phyloP scores from a whole-genome alignment of 2,113 vertebrate genomes.

The Mustela lutreola region DNA sequence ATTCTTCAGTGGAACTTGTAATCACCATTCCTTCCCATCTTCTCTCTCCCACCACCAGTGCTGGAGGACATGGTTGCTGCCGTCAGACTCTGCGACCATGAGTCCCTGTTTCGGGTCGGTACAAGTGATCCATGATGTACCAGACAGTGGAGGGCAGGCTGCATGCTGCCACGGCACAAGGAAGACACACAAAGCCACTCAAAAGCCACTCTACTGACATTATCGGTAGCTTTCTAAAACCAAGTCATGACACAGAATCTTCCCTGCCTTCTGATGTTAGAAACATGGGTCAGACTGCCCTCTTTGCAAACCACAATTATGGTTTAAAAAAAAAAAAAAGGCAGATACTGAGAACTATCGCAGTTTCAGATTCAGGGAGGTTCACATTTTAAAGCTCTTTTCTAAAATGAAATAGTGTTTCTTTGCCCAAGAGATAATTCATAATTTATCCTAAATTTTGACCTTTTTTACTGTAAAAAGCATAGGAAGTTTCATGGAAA shows the following conservation, averaged over 20 bases:
- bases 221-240: not conserved
- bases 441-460: constrained; percentile 83
- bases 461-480: constrained; percentile 81
- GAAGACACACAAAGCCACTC: not conserved
- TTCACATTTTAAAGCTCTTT: constrained; percentile 21
- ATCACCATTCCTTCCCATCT: not conserved
- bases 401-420: constrained; percentile 67
- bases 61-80: fast-evolving
- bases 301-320: not conserved
- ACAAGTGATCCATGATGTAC: not conserved
- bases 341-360: not conserved
- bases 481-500: constrained; percentile 87
- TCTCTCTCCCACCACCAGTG: not conserved
- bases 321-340: not conserved
- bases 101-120: not conserved
- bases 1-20: not conserved
- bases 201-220: not conserved
- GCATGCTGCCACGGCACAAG: not conserved
- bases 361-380: not conserved
- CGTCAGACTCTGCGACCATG: not conserved
- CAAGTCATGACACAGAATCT: not conserved
- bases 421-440: constrained; percentile 79
- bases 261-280: not conserved
- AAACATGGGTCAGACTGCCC: not conserved
- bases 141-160: not conserved